Conservation (phyloP, 53 echinoderm and acorn worm species). For the Crossaster papposus region DNA sequence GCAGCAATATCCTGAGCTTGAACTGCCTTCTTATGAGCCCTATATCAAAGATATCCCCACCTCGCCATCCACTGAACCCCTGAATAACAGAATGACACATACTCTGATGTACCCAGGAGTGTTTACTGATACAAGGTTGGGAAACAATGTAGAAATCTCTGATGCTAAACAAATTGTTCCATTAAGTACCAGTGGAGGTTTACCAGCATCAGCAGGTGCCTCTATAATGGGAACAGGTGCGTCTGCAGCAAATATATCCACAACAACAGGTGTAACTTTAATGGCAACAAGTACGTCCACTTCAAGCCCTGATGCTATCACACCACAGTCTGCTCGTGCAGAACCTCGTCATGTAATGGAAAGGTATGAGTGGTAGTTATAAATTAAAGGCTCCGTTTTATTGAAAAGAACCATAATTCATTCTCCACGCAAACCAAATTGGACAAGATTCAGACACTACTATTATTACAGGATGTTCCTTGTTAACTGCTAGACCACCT, state of each 20-base stretch:
- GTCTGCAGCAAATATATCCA: background rate
- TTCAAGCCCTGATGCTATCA: background rate
- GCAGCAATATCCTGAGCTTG: constrained; percentile 71
- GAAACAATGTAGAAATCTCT: background rate
- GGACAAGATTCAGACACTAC: no score
- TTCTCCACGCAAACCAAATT: background rate
- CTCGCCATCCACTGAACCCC: background rate
- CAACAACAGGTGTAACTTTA: background rate
- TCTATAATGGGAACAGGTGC: background rate
- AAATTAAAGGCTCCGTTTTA: background rate
- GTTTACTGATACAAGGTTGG: background rate
- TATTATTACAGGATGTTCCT: no score
- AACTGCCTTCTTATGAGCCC: constrained; percentile 68
- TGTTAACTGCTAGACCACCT: no score
- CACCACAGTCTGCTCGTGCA: background rate
- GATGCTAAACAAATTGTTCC: background rate
- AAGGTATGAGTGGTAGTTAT: background rate
- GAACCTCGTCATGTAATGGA: constrained; percentile 29
- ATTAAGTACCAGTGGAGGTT: background rate
- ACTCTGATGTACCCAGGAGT: background rate
- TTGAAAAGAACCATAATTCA: background rate
- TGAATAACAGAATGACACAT: background rate
- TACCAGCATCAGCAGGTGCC: background rate
- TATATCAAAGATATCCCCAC: constrained; percentile 11
- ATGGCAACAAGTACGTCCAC: background rate